Conservation (phyloP, 2,797 vertebrate genomes). For the Danio kyathit region DNA sequence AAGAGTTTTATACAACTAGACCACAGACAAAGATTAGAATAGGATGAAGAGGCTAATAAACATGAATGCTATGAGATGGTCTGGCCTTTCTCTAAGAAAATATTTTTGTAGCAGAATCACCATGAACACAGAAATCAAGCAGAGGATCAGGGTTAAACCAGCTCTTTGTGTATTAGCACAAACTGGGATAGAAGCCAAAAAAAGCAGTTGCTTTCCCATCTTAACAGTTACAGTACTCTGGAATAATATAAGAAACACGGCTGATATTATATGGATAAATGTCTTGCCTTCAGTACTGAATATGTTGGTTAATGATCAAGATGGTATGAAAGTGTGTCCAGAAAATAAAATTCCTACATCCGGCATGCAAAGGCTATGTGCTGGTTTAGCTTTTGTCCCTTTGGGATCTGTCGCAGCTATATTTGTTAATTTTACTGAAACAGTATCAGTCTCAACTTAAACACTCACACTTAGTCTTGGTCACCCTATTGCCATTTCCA, state of each 20-base stretch:
- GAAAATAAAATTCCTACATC: neutral
- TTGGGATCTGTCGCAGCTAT: neutral
- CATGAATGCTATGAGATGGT: neutral
- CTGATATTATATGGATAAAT: conserved; percentile 25
- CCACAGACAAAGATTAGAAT: conserved; percentile 22
- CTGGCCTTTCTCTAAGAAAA: conserved; percentile 19
- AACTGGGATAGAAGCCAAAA: conserved; percentile 28
- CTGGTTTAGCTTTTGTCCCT: neutral
- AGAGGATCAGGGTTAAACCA: conserved; percentile 20
- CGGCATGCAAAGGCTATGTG: neutral
- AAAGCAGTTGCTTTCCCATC: conserved; percentile 31
- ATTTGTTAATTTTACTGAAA: conserved; percentile 35
- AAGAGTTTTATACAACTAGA: conserved; percentile 6
- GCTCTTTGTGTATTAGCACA: conserved; percentile 13
- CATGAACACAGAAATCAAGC: neutral
- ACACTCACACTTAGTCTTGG: conserved; percentile 5
- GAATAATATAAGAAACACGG: neutral
- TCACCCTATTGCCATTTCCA: conserved; percentile 34
- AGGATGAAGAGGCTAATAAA: conserved; percentile 17
- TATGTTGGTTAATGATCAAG: conserved; percentile 18
- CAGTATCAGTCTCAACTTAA: conserved; percentile 7
- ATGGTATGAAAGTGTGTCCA: neutral
- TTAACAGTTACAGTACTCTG: conserved; percentile 18
- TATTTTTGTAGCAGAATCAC: conserved; percentile 2
- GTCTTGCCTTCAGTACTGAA: neutral